Evolutionary conservation across 2,888 invertebrate genomes (phyloP).

Genomic region (Fissipunctia ypsillon): DNA sequence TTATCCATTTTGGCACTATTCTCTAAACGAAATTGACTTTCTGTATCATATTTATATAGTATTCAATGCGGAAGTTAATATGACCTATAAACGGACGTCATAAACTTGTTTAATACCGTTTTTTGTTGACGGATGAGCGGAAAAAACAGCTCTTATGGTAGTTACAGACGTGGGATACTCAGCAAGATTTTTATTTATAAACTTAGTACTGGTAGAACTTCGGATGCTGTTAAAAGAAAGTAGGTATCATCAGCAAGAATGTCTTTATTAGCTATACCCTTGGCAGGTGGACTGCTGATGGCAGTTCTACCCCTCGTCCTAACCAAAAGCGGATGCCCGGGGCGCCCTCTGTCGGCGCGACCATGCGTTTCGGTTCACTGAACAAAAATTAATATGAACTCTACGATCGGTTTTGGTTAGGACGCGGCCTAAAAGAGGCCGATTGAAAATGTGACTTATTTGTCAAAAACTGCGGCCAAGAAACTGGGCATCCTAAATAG

Average conservation of each 20-base stretch:
- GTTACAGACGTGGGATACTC: no score
- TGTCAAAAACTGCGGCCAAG: no score
- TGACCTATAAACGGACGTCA: conserved; percentile 45
- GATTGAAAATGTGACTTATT: no score
- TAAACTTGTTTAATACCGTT: conserved; percentile 57
- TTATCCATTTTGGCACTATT: background rate
- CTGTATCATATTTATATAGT: conserved; percentile 6
- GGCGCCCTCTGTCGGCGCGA: no score
- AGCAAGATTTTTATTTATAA: background rate
- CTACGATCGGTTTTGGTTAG: no score
- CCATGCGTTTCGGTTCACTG: no score
- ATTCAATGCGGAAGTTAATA: conserved; percentile 27
- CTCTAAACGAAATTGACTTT: background rate
- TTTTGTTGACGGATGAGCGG: conserved; percentile 46
- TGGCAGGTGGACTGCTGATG: background rate
- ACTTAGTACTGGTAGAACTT: background rate
- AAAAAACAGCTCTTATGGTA: background rate
- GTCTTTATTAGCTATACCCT: background rate
- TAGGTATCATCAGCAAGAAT: no score
- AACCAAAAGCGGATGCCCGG: no score
- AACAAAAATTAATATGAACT: no score
- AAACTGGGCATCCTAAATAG: no score
- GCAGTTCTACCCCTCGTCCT: no score
- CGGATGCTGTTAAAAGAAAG: background rate
- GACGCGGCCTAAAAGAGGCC: no score